These are phyloP conservation scores for Odobenus rosmarus DNA, from an alignment of 2,113 vertebrate species.

Conservation along the genomic window DNA sequence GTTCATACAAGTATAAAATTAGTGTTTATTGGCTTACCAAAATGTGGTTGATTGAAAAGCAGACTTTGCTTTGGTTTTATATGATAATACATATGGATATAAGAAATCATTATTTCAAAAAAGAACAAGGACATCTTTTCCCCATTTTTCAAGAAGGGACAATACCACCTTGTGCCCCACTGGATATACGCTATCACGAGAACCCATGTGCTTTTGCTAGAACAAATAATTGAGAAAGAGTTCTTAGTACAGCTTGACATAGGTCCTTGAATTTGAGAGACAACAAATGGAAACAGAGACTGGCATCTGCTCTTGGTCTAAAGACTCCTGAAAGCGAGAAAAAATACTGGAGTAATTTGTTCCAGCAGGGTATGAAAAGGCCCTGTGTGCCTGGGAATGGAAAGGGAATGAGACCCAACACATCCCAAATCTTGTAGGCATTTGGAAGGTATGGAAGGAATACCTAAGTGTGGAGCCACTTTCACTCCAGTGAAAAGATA, in stretches of 20 bases:
- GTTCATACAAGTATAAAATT: neutral
- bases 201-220: neutral
- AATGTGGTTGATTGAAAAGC: neutral
- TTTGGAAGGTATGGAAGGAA: neutral
- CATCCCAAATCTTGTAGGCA: neutral
- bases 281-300: neutral
- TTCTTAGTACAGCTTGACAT: too few relatives aligned
- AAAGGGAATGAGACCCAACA: rapidly evolving
- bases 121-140: neutral
- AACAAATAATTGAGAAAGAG: neutral
- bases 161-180: neutral
- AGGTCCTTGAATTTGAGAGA: too few relatives aligned
- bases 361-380: neutral
- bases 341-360: neutral
- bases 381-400: neutral
- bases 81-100: too few relatives aligned
- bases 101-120: neutral
- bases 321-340: neutral
- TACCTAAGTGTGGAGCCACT: neutral
- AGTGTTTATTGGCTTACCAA: neutral
- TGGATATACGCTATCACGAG: neutral
- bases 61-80: neutral
- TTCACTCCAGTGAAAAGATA: neutral
- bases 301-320: neutral
- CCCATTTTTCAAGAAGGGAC: neutral